phyloP scores from a whole-genome alignment of 2,888 invertebrate genomes.

The Isotomurus palustris region DNA sequence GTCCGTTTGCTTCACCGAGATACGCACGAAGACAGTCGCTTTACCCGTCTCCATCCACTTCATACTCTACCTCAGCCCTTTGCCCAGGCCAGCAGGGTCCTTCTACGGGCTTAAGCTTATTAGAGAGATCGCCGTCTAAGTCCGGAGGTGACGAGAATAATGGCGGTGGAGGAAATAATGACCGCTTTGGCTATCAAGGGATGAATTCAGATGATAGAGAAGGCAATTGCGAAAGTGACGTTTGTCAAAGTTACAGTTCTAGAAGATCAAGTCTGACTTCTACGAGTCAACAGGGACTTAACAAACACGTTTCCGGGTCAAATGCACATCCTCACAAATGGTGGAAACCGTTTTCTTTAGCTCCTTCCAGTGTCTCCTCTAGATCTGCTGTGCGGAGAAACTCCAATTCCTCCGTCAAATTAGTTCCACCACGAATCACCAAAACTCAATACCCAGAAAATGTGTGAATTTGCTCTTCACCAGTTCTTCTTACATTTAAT shows the following conservation, averaged over 20 bases:
- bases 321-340: conserved; percentile 38
- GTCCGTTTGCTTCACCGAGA: conserved; percentile 27
- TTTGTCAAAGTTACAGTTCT: conserved; percentile 29
- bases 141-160: not conserved
- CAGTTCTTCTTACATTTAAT: no score
- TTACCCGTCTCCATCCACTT: conserved; percentile 26
- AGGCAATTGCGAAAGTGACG: conserved; percentile 24
- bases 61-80: conserved; percentile 26
- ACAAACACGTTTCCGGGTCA: conserved; percentile 3
- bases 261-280: conserved; percentile 43
- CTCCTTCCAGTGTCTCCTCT: conserved; percentile 29
- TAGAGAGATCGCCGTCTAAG: not conserved
- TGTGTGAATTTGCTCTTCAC: no score
- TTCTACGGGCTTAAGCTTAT: not conserved
- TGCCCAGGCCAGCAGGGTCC: not conserved
- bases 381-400: conserved; percentile 24
- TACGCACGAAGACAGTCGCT: conserved; percentile 26
- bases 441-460: conserved; percentile 45
- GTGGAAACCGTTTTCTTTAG: conserved; percentile 45
- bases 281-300: conserved; percentile 12
- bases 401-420: conserved; percentile 26
- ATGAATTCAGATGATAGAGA: conserved; percentile 28
- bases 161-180: not conserved
- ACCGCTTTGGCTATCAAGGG: not conserved
- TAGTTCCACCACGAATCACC: conserved; percentile 34